These are phyloP conservation scores for Ruditapes philippinarum DNA, from an alignment of 1,140 invertebrate species.

Conservation along the genomic window DNA sequence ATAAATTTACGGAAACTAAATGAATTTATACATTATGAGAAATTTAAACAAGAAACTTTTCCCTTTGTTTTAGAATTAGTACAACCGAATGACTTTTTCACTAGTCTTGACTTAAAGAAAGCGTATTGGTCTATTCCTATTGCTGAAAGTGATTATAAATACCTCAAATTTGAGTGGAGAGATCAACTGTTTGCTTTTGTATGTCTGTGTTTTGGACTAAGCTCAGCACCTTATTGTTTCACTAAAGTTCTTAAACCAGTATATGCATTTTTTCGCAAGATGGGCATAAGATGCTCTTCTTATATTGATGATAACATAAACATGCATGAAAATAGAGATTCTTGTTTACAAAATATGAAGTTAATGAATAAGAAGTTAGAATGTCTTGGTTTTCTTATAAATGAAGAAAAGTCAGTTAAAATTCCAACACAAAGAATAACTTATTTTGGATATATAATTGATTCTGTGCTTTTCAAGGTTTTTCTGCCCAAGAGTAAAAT, in stretches of 20 bases:
- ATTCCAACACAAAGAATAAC: constrained; percentile 24
- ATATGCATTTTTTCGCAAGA: constrained; percentile 34
- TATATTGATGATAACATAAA: constrained; percentile 32
- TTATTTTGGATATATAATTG: constrained; percentile 14
- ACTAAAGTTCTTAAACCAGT: constrained; percentile 11
- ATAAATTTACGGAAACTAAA: constrained; percentile 67
- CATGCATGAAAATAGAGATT: constrained; percentile 5
- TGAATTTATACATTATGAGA: constrained; percentile 65
- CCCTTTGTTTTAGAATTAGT: constrained; percentile 46
- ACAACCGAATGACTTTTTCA: constrained; percentile 47
- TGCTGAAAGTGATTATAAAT: background rate
- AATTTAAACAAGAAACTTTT: constrained; percentile 71
- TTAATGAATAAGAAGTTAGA: constrained; percentile 34
- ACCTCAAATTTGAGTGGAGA: constrained; percentile 38
- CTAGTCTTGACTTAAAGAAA: constrained; percentile 7
- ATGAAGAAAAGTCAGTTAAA: constrained; percentile 44
- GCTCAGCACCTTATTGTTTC: constrained; percentile 11
- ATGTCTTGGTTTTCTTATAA: constrained; percentile 38
- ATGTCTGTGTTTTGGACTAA: constrained; percentile 20
- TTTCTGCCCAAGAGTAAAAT: background rate
- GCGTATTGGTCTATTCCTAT: constrained; percentile 49
- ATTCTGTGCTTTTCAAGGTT: constrained; percentile 12
- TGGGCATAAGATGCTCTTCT: constrained; percentile 33
- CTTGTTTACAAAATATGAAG: constrained; percentile 20
- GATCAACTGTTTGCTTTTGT: background rate